phyloP scores from a whole-genome alignment of 2,113 vertebrate genomes.

The Callorhinus ursinus region DNA sequence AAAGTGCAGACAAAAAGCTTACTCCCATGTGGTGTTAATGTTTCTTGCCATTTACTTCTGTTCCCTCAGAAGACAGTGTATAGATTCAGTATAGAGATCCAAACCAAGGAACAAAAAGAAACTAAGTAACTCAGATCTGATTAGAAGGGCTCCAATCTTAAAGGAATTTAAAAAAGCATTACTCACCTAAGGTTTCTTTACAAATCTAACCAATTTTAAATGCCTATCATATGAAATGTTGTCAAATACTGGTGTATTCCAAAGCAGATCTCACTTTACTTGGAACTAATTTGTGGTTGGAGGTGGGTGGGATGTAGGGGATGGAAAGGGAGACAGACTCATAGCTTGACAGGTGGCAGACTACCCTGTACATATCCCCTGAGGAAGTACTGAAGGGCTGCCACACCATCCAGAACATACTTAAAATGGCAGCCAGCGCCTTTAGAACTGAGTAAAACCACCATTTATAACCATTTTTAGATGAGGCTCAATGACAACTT shows the following conservation, averaged over 20 bases:
- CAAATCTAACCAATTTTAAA: not conserved
- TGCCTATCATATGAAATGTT: not conserved
- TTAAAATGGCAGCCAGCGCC: not conserved
- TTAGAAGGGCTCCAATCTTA: not conserved
- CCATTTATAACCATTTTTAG: not conserved
- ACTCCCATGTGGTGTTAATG: not conserved
- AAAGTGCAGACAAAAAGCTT: not conserved
- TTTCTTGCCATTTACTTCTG: constrained; percentile 18
- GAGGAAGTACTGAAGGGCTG: not conserved
- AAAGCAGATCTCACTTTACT: not conserved
- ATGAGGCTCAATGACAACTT: not conserved
- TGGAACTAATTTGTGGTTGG: not conserved
- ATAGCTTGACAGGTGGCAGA: not conserved
- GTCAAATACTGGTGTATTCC: not conserved
- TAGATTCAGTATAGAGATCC: not conserved
- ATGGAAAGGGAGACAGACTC: not conserved
- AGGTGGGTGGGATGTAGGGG: not conserved
- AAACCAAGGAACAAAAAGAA: not conserved
- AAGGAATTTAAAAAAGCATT: accelerated
- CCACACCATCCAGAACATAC: not conserved
- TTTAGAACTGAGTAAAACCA: not conserved
- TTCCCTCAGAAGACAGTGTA: not conserved
- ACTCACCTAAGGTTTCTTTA: not conserved
- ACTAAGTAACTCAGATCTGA: not conserved
- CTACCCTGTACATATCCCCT: not conserved